Conservation (phyloP, 2,888 invertebrate species). For the Hydroisotoma schaefferi region DNA sequence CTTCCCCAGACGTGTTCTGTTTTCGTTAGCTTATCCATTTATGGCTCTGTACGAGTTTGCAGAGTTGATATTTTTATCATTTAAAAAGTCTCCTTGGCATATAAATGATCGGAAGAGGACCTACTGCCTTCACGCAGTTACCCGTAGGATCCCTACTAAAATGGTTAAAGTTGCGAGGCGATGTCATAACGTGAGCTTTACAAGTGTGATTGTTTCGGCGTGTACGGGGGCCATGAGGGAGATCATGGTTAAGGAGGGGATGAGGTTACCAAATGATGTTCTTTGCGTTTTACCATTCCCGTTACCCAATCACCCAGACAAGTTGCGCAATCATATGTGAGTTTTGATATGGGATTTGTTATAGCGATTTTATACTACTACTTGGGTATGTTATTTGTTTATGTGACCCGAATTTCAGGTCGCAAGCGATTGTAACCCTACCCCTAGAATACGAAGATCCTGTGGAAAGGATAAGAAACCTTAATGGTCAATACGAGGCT, state of each 20-base stretch:
- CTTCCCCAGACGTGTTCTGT: not conserved
- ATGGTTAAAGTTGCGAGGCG: not conserved
- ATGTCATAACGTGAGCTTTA: not conserved
- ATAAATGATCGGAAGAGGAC: not conserved
- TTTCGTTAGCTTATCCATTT: not conserved
- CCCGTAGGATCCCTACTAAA: not conserved
- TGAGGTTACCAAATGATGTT: constrained; percentile 15
- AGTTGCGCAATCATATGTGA: constrained; percentile 33
- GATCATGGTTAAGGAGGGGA: not conserved
- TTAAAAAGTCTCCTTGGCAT: not conserved
- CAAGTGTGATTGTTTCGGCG: not conserved
- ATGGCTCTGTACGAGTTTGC: not conserved
- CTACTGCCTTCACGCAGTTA: not conserved
- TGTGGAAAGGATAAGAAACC: not conserved
- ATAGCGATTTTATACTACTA: too few relatives aligned
- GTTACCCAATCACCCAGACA: constrained; percentile 22
- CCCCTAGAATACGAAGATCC: not conserved
- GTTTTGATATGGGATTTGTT: not conserved
- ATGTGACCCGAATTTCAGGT: too few relatives aligned
- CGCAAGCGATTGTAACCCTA: not conserved
- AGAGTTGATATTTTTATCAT: not conserved
- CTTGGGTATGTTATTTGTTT: too few relatives aligned
- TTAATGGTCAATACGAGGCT: not conserved
- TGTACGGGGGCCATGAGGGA: not conserved
- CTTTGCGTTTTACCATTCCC: constrained; percentile 25